Percentiles rank a stretch among this genome's conserved stretches.
These are phyloP conservation scores for Drosophila littoralis DNA, from an alignment of 1,140 invertebrate species.

Conservation along the genomic window DNA sequence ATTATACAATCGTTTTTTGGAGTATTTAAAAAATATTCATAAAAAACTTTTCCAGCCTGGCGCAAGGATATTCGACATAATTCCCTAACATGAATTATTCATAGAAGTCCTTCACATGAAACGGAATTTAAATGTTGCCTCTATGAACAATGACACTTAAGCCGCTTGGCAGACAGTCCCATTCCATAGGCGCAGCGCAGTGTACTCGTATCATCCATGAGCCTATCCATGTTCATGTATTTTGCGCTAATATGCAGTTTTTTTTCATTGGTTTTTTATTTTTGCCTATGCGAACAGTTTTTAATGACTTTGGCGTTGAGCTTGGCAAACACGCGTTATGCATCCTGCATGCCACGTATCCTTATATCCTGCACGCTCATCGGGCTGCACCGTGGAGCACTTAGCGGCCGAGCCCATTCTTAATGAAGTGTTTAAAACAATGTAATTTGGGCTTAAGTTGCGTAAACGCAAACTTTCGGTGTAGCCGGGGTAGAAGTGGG, in stretches of 20 bases:
- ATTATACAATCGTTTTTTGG: not conserved
- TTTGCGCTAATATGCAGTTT: conserved; percentile 81
- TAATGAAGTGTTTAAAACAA: conserved; percentile 82
- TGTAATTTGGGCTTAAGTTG: conserved; percentile 77
- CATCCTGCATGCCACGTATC: conserved; percentile 68
- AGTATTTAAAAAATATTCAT: not conserved
- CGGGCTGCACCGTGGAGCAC: conserved; percentile 31
- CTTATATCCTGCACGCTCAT: conserved; percentile 43
- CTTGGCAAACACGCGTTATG: conserved; percentile 74
- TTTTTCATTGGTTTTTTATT: conserved; percentile 49
- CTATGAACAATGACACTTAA: conserved; percentile 78
- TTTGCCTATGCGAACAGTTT: conserved; percentile 80
- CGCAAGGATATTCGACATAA: conserved; percentile 22
- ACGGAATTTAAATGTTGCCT: conserved; percentile 69
- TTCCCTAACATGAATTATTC: conserved; percentile 44
- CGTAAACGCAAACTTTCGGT: conserved; percentile 45
- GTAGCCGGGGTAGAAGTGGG: not conserved
- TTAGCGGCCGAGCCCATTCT: conserved; percentile 51
- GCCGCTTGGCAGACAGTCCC: conserved; percentile 70
- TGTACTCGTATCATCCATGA: conserved; percentile 39
- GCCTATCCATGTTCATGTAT: conserved; percentile 62
- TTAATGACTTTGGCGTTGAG: conserved; percentile 80
- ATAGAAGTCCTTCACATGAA: conserved; percentile 53
- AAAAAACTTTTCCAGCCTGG: no score
- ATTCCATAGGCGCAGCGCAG: conserved; percentile 13